These are phyloP conservation scores for Pogona vitticeps DNA, from an alignment of 2,113 vertebrate species.

Conservation along the genomic window DNA sequence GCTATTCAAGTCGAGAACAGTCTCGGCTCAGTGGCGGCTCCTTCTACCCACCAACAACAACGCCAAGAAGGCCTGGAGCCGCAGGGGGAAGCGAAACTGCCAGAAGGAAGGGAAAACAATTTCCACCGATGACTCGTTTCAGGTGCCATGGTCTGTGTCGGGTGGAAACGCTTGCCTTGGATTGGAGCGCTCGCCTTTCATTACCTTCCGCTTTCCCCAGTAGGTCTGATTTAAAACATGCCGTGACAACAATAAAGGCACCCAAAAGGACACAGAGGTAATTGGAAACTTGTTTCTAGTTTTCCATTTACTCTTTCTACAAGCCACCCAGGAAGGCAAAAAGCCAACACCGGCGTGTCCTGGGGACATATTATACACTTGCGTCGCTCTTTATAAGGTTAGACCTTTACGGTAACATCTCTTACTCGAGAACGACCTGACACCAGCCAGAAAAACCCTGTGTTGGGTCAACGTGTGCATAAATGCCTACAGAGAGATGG, in stretches of 20 bases:
- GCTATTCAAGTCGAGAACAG: neutral
- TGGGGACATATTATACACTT: neutral
- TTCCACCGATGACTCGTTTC: neutral
- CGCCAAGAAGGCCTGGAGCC: no score
- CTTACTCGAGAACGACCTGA: neutral
- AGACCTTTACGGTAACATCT: neutral
- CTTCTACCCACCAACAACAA: neutral
- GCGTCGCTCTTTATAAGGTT: neutral
- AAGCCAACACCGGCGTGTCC: neutral
- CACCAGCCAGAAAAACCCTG: neutral
- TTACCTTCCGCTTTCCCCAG: neutral
- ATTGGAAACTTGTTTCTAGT: slow-evolving; percentile 16
- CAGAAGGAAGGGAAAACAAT: neutral
- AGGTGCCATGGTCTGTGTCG: neutral
- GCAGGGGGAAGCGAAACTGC: neutral
- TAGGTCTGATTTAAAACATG: slow-evolving; percentile 24
- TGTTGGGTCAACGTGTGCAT: neutral
- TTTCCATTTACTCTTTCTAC: neutral
- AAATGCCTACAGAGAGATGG: neutral
- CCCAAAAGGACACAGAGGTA: slow-evolving; percentile 6
- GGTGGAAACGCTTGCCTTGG: neutral
- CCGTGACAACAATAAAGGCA: slow-evolving; percentile 7
- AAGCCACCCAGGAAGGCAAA: neutral
- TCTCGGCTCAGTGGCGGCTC: neutral
- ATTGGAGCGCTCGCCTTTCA: slow-evolving; percentile 4